phyloP scores from a whole-genome alignment of 2,797 vertebrate species.

The Fistularia commersonii region DNA sequence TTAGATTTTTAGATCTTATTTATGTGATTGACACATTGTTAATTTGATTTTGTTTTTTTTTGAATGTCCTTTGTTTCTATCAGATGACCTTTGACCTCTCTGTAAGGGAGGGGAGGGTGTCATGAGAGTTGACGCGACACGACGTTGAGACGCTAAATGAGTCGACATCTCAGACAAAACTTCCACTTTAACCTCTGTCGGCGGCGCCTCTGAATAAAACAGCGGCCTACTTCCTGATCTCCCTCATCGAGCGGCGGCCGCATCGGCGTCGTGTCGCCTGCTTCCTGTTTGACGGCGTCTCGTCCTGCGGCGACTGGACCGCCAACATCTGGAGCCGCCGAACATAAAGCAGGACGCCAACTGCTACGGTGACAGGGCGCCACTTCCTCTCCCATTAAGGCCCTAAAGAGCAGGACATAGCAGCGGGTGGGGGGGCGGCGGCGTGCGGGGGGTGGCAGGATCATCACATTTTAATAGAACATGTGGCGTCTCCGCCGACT shows the following conservation, averaged over 20 bases:
- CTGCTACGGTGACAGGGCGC: slow-evolving; percentile 52
- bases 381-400: slow-evolving; percentile 67
- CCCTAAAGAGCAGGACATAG: slow-evolving; percentile 74
- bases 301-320: slow-evolving; percentile 26
- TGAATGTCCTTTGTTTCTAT: no score
- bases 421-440: slow-evolving; percentile 41
- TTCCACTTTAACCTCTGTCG: slow-evolving; percentile 25
- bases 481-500: slow-evolving; percentile 61
- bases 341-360: slow-evolving; percentile 61
- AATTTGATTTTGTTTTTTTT: no score
- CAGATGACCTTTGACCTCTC: no score
- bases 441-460: slow-evolving; percentile 17
- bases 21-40: no score
- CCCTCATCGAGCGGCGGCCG: no score
- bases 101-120: no score
- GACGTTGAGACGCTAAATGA: slow-evolving; percentile 35
- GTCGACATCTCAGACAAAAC: slow-evolving; percentile 38
- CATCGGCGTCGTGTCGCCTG: no score
- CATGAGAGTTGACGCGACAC: slow-evolving; percentile 18
- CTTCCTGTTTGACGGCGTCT: slow-evolving; percentile 38
- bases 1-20: no score
- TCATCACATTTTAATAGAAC: slow-evolving; percentile 78
- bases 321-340: slow-evolving; percentile 67
- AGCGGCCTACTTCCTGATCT: no score
- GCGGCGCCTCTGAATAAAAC: slow-evolving; percentile 13